A percentile compares a stretch with the other conserved stretches of the same genome.
These are phyloP conservation scores for Pogonocherus hispidulus DNA, from an alignment of 2,888 invertebrate species.

Conservation along the genomic window DNA sequence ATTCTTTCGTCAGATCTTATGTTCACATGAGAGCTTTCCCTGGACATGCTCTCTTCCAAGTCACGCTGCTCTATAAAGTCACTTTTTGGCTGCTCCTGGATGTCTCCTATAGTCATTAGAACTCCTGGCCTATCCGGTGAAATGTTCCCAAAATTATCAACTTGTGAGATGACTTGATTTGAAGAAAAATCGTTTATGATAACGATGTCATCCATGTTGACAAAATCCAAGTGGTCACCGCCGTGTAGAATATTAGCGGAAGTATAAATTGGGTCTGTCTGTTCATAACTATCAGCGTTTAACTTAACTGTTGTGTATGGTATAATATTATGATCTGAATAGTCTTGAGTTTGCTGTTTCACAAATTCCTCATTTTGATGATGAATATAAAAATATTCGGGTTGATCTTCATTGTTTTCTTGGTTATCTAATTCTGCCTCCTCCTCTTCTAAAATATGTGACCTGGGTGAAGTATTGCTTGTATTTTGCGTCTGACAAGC, in stretches of 20 bases:
- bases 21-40: slow-evolving; percentile 78
- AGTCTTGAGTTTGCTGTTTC: not conserved
- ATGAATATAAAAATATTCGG: slow-evolving; percentile 45
- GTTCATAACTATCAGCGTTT: slow-evolving; percentile 46
- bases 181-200: slow-evolving; percentile 64
- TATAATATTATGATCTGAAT: slow-evolving; percentile 14
- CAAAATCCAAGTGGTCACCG: slow-evolving; percentile 65
- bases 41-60: slow-evolving; percentile 63
- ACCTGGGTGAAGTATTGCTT: slow-evolving; percentile 38
- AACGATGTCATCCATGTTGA: slow-evolving; percentile 70
- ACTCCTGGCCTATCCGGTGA: slow-evolving; percentile 59
- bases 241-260: slow-evolving; percentile 59
- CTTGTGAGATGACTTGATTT: slow-evolving; percentile 61
- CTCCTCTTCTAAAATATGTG: slow-evolving; percentile 38
- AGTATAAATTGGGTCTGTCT: slow-evolving; percentile 58
- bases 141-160: slow-evolving; percentile 62
- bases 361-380: slow-evolving; percentile 30
- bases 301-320: slow-evolving; percentile 41
- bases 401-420: slow-evolving; percentile 42
- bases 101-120: slow-evolving; percentile 64
- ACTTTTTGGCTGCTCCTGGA: slow-evolving; percentile 50
- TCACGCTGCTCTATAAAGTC: slow-evolving; percentile 61
- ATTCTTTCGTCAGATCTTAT: slow-evolving; percentile 89
- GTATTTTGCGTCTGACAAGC: slow-evolving; percentile 64
- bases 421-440: slow-evolving; percentile 35